These are phyloP conservation scores for Cheiracanthium punctorium DNA, from an alignment of 2,888 invertebrate genomes.

Conservation along the genomic window DNA sequence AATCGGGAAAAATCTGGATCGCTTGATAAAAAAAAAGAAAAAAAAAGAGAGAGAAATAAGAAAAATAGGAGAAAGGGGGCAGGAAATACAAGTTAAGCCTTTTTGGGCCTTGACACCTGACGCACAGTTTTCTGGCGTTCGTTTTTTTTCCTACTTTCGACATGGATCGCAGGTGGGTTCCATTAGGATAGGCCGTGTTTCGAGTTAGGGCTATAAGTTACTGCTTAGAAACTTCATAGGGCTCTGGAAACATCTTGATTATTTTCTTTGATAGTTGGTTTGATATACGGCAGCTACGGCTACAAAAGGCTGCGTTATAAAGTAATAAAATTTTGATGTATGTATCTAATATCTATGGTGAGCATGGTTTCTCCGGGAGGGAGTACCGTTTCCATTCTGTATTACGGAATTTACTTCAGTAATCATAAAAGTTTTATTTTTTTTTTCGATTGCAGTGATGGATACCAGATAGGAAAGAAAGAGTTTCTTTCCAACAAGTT, in stretches of 20 bases:
- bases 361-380: no score
- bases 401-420: no score
- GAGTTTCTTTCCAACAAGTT: no score
- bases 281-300: conserved; percentile 1
- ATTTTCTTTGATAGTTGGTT: conserved; percentile 23
- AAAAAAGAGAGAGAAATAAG: neutral
- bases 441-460: no score
- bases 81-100: conserved; percentile 68
- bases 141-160: conserved; percentile 48
- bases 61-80: conserved; percentile 28
- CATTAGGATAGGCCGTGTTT: conserved; percentile 63
- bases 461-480: no score
- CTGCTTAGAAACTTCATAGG: conserved; percentile 47
- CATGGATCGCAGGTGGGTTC: conserved; percentile 66
- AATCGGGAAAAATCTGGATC: conserved; percentile 62
- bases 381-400: no score
- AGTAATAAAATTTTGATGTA: neutral
- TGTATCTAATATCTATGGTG: neutral
- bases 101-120: conserved; percentile 67
- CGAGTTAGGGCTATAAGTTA: conserved; percentile 39
- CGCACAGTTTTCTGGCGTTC: conserved; percentile 35
- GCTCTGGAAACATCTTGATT: conserved; percentile 52
- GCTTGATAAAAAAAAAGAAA: neutral
- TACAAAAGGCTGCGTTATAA: neutral
- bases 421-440: no score